Conservation (phyloP, 1,140 invertebrate species). For the Venturia canescens region DNA sequence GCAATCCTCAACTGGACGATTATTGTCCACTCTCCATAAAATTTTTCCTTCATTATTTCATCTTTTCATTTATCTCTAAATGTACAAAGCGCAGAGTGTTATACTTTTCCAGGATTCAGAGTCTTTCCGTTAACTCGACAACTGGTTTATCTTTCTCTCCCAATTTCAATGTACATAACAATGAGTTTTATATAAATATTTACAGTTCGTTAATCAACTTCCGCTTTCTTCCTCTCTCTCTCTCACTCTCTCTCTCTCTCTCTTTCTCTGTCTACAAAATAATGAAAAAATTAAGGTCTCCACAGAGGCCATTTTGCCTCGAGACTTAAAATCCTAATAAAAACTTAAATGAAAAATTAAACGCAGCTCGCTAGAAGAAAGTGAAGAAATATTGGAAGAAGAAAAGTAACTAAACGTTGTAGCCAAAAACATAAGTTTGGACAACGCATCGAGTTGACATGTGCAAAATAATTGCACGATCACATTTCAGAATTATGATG, state of each 20-base stretch:
- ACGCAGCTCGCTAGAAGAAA: background rate
- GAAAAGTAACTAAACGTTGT: background rate
- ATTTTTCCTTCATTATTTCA: conserved; percentile 22
- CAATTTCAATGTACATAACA: conserved; percentile 30
- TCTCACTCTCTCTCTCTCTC: too few relatives aligned
- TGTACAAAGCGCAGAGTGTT: background rate
- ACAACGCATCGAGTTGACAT: background rate
- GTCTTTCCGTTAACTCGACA: background rate
- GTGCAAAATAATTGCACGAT: conserved; percentile 59
- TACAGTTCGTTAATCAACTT: conserved; percentile 31
- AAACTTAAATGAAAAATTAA: background rate
- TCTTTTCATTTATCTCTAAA: conserved; percentile 24
- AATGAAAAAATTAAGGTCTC: too few relatives aligned
- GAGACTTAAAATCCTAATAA: too few relatives aligned
- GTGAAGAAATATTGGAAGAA: conserved; percentile 1
- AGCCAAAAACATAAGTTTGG: background rate
- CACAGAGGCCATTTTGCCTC: too few relatives aligned
- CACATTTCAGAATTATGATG: conserved; percentile 61
- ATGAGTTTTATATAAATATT: conserved; percentile 44
- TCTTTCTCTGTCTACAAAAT: too few relatives aligned
- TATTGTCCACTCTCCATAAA: conserved; percentile 14
- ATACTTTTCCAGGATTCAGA: background rate
- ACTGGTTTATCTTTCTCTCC: conserved; percentile 8
- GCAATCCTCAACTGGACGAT: conserved; percentile 20
- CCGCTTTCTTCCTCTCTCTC: background rate